These are phyloP conservation scores for Lepilemur septentrionalis DNA, from an alignment of 2,797 vertebrate species.

Conservation along the genomic window DNA sequence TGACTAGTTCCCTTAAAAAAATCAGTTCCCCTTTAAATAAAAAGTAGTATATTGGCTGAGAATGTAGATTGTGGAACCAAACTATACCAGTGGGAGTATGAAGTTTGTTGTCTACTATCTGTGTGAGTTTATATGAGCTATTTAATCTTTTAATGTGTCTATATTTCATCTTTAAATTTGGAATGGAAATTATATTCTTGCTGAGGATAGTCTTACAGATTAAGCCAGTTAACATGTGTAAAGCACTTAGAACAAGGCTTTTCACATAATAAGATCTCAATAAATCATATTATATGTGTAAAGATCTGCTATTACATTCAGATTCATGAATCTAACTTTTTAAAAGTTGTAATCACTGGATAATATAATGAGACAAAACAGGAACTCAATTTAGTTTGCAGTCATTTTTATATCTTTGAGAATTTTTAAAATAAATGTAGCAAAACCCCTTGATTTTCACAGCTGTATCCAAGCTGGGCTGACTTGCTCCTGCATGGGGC, in stretches of 20 bases:
- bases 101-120: not conserved
- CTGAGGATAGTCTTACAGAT: not conserved
- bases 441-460: not conserved
- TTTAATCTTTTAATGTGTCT: not conserved
- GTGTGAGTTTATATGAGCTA: not conserved
- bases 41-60: not conserved
- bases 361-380: not conserved
- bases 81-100: not conserved
- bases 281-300: not conserved
- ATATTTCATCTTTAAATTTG: not conserved
- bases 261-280: not conserved
- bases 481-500: not conserved
- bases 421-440: not conserved
- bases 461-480: not conserved
- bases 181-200: not conserved
- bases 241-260: not conserved
- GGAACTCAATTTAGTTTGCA: not conserved
- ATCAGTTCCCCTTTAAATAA: not conserved
- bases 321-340: not conserved
- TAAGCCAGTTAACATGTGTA: not conserved
- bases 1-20: not conserved
- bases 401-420: not conserved
- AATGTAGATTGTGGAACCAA: not conserved
- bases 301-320: not conserved
- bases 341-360: not conserved